Base-by-base conservation (phyloP, 1,140 invertebrate species). In the Drosophila bifasciata region DNA sequence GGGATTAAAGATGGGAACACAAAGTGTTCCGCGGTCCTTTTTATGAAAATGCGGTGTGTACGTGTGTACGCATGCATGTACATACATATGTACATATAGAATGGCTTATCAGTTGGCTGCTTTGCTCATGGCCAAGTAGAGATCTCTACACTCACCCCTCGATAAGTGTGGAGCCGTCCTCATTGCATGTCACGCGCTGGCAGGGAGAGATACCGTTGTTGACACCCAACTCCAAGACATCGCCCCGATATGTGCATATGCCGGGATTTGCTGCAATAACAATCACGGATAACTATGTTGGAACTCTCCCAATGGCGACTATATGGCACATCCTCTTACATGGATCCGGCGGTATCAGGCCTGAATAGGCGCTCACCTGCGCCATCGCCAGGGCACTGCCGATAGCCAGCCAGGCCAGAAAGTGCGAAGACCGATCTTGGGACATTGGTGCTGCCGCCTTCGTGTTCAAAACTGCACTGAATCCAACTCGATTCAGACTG, bases 201-300 rank as follows among this genome's bases (percentile, higher is more conserved):
- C 90, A 91, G 19, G 90, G 90, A 8, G 79, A 69, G n/a, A 77
- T 84, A 25, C 85, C 89, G 67, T 69, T 59, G 59, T 88, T 90
- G 41, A 77, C 19, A 6, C 90, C 90, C 49, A 59, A 1, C 19
- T 81, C 51, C 13, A 91, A 55, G 13, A 41, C 15, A 53, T 90
- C 90, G 8, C 86, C 86, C 9, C 86, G 89, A 74, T 91, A 91
- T n/a, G 81, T 36, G 61, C 90, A 91, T 63, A 83, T 90, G 2
- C 88, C 88, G 17, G 75, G 77, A 60, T 89, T 81, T 9, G 32
- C 89, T 78, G 45, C n/a, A 5, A 46, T 8, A 53, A 15, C 16
- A 5, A 6, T 23, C 43, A 11, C 17, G 16, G 15, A 17, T 36
- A 36, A 13, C 4, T 13, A 13, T 3, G 32, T 13, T 13, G 32